phyloP scores from a whole-genome alignment of 2,888 invertebrate species.

The Pterobdella sp. region DNA sequence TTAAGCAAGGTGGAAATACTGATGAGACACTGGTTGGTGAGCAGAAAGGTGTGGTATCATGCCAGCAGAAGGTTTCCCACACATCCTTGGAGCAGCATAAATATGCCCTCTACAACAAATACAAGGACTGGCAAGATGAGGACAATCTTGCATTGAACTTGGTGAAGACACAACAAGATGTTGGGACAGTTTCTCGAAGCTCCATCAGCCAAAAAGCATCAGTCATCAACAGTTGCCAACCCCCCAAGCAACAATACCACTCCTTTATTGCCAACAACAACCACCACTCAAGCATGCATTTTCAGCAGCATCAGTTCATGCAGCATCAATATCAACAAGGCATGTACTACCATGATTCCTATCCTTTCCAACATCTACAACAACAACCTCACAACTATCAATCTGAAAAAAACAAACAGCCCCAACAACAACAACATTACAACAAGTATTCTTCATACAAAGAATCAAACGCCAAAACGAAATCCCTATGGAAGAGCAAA shows the following conservation, averaged over 20 bases:
- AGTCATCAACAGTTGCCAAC: not conserved
- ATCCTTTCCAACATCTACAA: not conserved
- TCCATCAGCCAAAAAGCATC: not conserved
- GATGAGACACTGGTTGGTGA: not conserved
- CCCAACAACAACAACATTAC: not conserved
- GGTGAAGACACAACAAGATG: not conserved
- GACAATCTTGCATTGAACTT: not conserved
- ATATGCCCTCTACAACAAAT: not conserved
- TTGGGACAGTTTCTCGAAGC: not conserved
- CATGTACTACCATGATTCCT: not conserved
- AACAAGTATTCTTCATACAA: not conserved
- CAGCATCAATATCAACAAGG: not conserved
- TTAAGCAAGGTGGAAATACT: not conserved
- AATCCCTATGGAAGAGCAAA: conserved; percentile 22
- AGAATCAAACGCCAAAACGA: conserved; percentile 20
- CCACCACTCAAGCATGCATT: not conserved
- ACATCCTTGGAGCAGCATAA: too few species aligned
- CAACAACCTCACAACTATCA: not conserved
- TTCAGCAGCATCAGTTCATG: not conserved
- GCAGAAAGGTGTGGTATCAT: not conserved
- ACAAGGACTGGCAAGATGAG: not conserved
- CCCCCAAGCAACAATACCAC: not conserved
- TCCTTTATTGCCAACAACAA: not conserved
- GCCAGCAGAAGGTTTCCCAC: too few species aligned
- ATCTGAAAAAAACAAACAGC: not conserved